Percentiles rank a stretch among this genome's conserved stretches.
Conservation (phyloP, 1,140 invertebrate species). For the Pinna nobilis region DNA sequence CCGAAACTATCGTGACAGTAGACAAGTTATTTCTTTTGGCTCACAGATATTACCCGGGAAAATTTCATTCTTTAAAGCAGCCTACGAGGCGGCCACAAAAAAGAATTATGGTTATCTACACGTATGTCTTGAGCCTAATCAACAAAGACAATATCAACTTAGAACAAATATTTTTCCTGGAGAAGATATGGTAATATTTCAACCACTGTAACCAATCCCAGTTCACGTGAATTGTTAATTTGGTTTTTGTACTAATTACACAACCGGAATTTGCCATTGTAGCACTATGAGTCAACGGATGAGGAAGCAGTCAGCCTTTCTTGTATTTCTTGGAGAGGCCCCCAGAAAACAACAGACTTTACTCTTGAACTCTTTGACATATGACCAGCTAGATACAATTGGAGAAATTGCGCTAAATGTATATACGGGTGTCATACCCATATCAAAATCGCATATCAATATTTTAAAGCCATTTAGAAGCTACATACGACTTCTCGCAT, state of each 20-base stretch:
- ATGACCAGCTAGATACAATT: conserved; percentile 8
- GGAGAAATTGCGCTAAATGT: conserved; percentile 27
- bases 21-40: conserved; percentile 32
- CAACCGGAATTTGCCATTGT: not conserved
- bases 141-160: conserved; percentile 22
- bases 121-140: conserved; percentile 21
- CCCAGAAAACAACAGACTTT: conserved; percentile 15
- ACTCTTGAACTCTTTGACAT: conserved; percentile 1
- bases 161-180: conserved; percentile 34
- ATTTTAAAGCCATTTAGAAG: conserved; percentile 12
- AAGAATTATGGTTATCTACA: conserved; percentile 27
- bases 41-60: conserved; percentile 34
- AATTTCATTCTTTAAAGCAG: conserved; percentile 13
- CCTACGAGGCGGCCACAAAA: conserved; percentile 20
- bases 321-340: not conserved
- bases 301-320: not conserved
- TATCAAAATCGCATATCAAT: not conserved
- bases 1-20: conserved; percentile 32
- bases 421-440: conserved; percentile 3
- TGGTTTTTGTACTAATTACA: not conserved
- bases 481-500: not conserved
- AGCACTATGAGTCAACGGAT: conserved; percentile 4
- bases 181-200: conserved; percentile 28
- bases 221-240: not conserved
- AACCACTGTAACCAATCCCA: not conserved